Percentiles rank a stretch among this genome's conserved stretches.
These are phyloP conservation scores for Aphaenogaster floridana DNA, from an alignment of 1,140 invertebrate species.

Conservation along the genomic window DNA sequence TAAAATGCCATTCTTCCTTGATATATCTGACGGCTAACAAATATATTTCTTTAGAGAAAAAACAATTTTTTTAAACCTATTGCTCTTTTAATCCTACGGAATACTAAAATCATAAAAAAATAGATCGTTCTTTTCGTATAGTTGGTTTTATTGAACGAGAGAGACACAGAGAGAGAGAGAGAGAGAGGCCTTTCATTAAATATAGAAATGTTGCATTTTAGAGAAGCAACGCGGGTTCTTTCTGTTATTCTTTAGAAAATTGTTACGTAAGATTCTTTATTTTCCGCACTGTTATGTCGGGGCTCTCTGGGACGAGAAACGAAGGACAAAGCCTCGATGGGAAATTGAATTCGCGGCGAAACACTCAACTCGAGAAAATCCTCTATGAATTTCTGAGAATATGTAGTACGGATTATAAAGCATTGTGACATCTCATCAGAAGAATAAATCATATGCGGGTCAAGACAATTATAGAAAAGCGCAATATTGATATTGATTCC, in stretches of 20 bases:
- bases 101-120: constrained; percentile 21
- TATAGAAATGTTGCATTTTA: constrained; percentile 36
- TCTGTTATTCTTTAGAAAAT: constrained; percentile 46
- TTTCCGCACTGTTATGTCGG: constrained; percentile 34
- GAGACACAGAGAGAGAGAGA: too few species aligned
- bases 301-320: neutral
- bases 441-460: constrained; percentile 9
- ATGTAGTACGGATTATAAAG: constrained; percentile 56
- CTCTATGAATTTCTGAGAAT: constrained; percentile 62
- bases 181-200: neutral
- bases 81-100: neutral
- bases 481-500: neutral
- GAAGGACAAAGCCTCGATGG: constrained; percentile 7
- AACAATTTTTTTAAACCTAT: neutral
- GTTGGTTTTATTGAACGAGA: neutral
- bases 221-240: constrained; percentile 4
- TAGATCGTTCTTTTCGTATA: neutral
- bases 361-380: constrained; percentile 43
- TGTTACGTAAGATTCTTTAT: constrained; percentile 60
- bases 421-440: constrained; percentile 25
- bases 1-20: neutral
- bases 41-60: neutral
- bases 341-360: constrained; percentile 66
- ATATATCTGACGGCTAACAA: neutral
- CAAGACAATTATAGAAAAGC: neutral